These are phyloP conservation scores for Ectobius pallidus DNA, from an alignment of 2,888 invertebrate species.

Conservation along the genomic window DNA sequence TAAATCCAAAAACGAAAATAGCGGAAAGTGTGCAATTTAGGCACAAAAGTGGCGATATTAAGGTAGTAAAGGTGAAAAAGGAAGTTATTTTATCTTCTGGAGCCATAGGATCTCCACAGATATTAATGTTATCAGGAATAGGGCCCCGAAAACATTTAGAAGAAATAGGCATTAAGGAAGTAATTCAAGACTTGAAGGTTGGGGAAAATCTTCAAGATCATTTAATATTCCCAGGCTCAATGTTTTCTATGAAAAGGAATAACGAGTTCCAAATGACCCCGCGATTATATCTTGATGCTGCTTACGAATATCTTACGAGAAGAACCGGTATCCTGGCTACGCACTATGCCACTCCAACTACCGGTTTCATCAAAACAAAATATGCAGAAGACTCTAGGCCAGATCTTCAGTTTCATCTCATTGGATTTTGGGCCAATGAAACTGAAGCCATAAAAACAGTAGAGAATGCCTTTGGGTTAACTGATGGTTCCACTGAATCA, in stretches of 20 bases:
- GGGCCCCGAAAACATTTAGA: conserved; percentile 8
- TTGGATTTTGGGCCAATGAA: neutral
- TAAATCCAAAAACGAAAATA: conserved; percentile 61
- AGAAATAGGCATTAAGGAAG: neutral
- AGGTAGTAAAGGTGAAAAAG: conserved; percentile 8
- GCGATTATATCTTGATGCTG: neutral
- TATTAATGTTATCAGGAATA: conserved; percentile 28
- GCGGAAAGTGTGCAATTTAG: conserved; percentile 66
- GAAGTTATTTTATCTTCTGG: conserved; percentile 21
- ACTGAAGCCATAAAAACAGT: neutral
- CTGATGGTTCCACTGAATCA: conserved; percentile 46
- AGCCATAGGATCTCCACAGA: conserved; percentile 16
- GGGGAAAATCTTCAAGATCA: conserved; percentile 19
- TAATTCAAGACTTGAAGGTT: conserved; percentile 10
- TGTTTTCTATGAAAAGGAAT: neutral
- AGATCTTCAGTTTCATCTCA: neutral
- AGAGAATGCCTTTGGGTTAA: conserved; percentile 52
- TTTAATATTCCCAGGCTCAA: neutral
- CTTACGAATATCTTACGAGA: neutral
- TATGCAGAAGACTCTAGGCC: neutral
- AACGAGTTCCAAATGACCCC: neutral
- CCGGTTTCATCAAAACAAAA: neutral
- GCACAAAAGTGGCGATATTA: conserved; percentile 56
- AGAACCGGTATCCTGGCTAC: neutral
- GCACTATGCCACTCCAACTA: neutral